Evolutionary conservation across 1,140 invertebrate genomes (phyloP), one percentile per base, ranked within the genome.

Genomic region (Daktulosphaira vitifoliae): DNA sequence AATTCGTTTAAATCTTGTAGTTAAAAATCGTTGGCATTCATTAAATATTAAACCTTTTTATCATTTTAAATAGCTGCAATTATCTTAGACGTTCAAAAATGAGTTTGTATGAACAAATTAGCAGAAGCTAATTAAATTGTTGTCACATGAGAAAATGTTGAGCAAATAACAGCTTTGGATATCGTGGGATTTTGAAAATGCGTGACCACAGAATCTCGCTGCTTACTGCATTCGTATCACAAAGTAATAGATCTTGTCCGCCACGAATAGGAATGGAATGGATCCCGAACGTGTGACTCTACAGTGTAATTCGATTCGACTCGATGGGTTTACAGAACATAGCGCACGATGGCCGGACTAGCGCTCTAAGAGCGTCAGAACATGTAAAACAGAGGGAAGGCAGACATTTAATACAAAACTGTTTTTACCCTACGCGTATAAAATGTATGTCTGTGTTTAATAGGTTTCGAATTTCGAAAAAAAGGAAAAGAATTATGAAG

Each of bases 161-260:
- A 59, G 54, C 54, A 44, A 59, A 59, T 59, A 46, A 42, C 39
- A 44, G n/a, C n/a, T n/a, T 29, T 44, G 16, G 54, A 38, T 59
- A 44, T 62, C 56, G 56, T 62, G 56, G 56, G 56, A 62, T 62
- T 62, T 62, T 62, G 11, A 62, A 62, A 62, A 62, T n/a, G 42
- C 56, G 56, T 62, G 46, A 62, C 56, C 56, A 25, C 56, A 62
- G 56, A 62, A 62, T 62, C 56, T 62, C 25, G 42, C 56, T 62
- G 44, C 44, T 48, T 39, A 29, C 39, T 33, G 39, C n/a, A 9
- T n/a, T n/a, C n/a, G 42, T 59, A 62, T 25, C 56, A 11, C 13
- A 33, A 18, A 62, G 56, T 62, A 62, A 62, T 62, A 62, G 42
- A 62, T 62, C 56, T 62, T 62, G 18, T 62, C 56, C 42, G 13